These are phyloP conservation scores for Lycocerus yunnanus DNA, from an alignment of 2,888 invertebrate species.

Conservation along the genomic window DNA sequence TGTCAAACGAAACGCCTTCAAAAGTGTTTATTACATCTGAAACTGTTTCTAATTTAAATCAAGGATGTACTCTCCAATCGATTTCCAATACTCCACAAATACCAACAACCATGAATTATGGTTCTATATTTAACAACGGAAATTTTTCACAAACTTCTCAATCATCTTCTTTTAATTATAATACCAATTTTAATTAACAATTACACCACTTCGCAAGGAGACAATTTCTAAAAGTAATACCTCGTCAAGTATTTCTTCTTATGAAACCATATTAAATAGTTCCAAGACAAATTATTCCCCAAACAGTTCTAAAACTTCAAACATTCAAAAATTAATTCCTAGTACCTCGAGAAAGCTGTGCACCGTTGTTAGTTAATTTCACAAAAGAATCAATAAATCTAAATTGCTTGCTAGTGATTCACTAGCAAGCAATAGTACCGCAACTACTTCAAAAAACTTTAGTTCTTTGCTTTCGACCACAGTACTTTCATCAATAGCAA, in stretches of 20 bases:
- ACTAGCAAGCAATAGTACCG: neutral
- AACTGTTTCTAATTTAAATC: neutral
- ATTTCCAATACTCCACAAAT: neutral
- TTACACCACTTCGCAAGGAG: neutral
- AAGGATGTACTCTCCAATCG: neutral
- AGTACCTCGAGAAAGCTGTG: neutral
- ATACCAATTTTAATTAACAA: neutral
- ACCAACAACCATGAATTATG: neutral
- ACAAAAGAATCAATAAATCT: neutral
- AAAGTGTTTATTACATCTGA: constrained; percentile 17
- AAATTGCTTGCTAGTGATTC: neutral
- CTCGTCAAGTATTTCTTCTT: neutral
- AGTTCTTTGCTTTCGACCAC: neutral
- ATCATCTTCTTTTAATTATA: neutral
- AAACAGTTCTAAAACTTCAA: neutral
- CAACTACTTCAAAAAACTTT: neutral
- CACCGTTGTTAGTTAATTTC: neutral
- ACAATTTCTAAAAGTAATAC: neutral
- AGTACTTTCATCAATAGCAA: neutral
- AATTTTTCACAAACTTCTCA: neutral
- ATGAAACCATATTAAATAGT: neutral
- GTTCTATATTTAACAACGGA: neutral
- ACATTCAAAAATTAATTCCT: neutral
- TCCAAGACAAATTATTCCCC: neutral
- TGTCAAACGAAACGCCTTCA: constrained; percentile 8